phyloP scores from a whole-genome alignment of 2,797 vertebrate species.

The Netta rufina region DNA sequence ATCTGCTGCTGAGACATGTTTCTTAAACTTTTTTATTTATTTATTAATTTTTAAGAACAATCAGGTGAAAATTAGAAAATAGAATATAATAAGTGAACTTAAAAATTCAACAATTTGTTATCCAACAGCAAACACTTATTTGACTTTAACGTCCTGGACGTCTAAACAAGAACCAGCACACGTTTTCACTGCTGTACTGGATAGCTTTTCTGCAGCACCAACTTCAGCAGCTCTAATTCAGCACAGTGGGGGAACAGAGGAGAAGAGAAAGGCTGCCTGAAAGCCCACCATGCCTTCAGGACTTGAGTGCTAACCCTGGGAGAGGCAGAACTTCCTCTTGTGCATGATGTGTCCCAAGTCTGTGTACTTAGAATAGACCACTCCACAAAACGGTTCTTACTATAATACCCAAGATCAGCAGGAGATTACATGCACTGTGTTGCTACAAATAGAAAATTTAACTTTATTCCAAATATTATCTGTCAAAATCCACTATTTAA shows the following conservation, averaged over 20 bases:
- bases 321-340: background rate
- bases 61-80: background rate
- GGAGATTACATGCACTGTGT: background rate
- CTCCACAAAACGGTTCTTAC: background rate
- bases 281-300: background rate
- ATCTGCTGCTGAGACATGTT: background rate
- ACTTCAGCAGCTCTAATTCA: constrained; percentile 30
- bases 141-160: background rate
- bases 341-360: background rate
- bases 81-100: background rate
- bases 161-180: background rate
- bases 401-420: background rate
- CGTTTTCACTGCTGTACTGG: background rate
- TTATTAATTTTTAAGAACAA: background rate
- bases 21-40: background rate
- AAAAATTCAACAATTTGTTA: background rate
- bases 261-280: background rate
- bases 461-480: background rate
- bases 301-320: background rate
- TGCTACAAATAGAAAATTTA: background rate
- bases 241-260: background rate
- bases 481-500: background rate
- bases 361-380: background rate
- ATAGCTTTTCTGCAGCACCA: background rate
- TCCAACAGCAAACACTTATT: background rate